Evolutionary conservation across 2,113 vertebrate genomes (phyloP).

Genomic region (Pterocles burchelli): DNA sequence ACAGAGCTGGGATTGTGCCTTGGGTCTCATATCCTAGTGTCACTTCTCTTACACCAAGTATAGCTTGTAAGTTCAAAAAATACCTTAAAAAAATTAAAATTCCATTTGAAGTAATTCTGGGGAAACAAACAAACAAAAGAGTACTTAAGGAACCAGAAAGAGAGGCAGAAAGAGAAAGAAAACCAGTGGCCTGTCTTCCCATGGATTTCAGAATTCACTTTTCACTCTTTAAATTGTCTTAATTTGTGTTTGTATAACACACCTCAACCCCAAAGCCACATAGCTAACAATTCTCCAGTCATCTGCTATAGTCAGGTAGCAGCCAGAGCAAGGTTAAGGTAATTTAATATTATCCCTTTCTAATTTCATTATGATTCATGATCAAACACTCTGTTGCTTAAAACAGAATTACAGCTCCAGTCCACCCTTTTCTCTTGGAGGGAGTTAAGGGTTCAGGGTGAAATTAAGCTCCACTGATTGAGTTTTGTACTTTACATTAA

Average conservation of each 20-base stretch:
- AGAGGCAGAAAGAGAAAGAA: background rate
- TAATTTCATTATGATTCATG: background rate
- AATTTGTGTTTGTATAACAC: background rate
- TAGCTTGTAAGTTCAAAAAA: background rate
- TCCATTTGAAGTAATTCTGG: background rate
- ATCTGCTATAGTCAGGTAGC: background rate
- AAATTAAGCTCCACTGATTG: background rate
- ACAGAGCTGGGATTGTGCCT: background rate
- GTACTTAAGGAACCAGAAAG: background rate
- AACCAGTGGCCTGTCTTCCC: background rate
- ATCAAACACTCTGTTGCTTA: background rate
- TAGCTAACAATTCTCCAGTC: background rate
- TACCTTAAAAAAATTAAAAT: background rate
- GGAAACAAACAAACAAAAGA: background rate
- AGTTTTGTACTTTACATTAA: background rate
- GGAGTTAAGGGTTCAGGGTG: background rate
- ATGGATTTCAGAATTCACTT: background rate
- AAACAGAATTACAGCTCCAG: background rate
- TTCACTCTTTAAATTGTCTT: background rate
- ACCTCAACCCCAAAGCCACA: background rate
- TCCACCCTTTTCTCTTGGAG: background rate
- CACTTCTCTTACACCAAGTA: background rate
- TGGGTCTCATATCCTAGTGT: background rate
- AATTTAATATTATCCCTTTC: background rate
- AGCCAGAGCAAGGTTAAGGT: background rate